Percentiles rank a stretch among this genome's conserved stretches.
Conservation (phyloP, 1,140 invertebrate genomes). For the Saccostrea echinata region DNA sequence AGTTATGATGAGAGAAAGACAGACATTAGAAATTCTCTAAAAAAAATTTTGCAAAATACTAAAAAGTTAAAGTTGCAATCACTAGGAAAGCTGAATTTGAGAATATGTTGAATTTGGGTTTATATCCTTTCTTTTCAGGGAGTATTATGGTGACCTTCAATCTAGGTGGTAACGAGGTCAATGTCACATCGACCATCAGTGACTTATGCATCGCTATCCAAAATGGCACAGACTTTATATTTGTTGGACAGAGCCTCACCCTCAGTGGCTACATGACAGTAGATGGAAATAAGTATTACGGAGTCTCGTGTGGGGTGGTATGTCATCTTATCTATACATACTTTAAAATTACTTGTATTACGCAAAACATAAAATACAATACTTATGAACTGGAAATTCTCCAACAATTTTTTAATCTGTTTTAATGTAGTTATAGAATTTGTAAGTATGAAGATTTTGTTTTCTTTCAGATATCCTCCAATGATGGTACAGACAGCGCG, state of each 20-base stretch:
- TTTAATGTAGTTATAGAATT: not conserved
- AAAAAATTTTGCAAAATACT: no score
- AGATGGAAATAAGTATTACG: conserved; percentile 62
- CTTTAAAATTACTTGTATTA: no score
- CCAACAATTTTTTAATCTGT: not conserved
- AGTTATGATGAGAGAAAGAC: no score
- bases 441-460: not conserved
- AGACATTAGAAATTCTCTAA: no score
- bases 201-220: conserved; percentile 57
- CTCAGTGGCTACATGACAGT: conserved; percentile 58
- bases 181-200: conserved; percentile 56
- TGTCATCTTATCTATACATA: not conserved
- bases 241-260: conserved; percentile 50
- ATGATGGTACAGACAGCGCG: not conserved
- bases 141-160: conserved; percentile 62
- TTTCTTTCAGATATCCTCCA: not conserved
- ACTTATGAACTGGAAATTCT: no score
- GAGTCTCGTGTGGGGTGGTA: conserved; percentile 50
- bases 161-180: conserved; percentile 49
- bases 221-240: conserved; percentile 56
- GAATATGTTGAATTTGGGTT: not conserved
- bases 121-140: conserved; percentile 51
- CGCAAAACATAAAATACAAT: no score
- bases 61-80: no score
- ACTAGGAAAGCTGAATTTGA: not conserved